phyloP scores from a whole-genome alignment of 2,888 invertebrate genomes.

The Sepioteuthis lessoniana region DNA sequence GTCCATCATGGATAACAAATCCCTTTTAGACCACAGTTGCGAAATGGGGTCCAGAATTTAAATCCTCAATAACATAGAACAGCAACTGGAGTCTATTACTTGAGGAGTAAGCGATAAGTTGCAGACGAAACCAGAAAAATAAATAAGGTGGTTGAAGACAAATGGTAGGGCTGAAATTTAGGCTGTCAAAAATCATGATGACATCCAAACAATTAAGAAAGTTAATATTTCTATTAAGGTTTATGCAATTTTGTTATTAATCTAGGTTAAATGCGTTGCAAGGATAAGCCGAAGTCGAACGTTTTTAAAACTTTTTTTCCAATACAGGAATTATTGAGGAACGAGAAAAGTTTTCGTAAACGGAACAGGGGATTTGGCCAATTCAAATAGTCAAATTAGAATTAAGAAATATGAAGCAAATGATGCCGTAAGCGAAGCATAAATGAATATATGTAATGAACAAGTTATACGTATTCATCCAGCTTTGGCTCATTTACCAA shows the following conservation, averaged over 20 bases:
- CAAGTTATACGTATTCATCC: too few species aligned
- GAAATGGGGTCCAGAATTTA: not conserved
- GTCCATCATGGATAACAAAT: conserved; percentile 6
- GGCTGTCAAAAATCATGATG: not conserved
- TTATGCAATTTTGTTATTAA: not conserved
- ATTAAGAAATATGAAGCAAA: too few species aligned
- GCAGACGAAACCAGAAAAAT: not conserved
- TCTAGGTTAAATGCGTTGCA: not conserved
- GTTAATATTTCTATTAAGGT: not conserved
- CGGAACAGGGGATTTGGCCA: too few species aligned
- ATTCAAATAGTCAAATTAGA: too few species aligned
- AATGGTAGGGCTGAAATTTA: not conserved
- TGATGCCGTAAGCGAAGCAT: too few species aligned
- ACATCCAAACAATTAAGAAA: not conserved
- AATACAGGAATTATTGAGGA: too few species aligned
- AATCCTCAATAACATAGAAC: not conserved
- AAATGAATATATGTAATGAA: too few species aligned
- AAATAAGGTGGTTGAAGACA: not conserved
- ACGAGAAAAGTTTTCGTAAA: too few species aligned
- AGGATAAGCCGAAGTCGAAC: not conserved
- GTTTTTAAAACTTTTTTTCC: too few species aligned
- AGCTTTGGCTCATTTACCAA: too few species aligned
- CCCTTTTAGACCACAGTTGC: conserved; percentile 33
- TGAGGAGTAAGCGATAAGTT: not conserved
- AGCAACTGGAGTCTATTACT: not conserved